phyloP scores from a whole-genome alignment of 2,888 invertebrate species.

The Clostera curtula region DNA sequence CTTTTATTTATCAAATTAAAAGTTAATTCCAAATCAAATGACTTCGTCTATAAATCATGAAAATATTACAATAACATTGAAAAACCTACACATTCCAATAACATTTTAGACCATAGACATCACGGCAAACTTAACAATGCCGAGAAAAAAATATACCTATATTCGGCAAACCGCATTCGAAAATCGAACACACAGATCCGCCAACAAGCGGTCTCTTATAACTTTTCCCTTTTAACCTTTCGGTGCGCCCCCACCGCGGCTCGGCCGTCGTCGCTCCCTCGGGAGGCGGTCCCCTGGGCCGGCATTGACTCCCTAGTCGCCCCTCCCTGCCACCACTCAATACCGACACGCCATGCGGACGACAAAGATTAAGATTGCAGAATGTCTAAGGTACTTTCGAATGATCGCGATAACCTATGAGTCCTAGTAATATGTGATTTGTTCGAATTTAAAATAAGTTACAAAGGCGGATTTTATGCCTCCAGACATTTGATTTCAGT shows the following conservation, averaged over 20 bases:
- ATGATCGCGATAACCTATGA: too few relatives aligned
- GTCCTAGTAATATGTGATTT: too few relatives aligned
- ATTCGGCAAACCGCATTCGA: slow-evolving; percentile 47
- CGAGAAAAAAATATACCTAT: slow-evolving; percentile 12
- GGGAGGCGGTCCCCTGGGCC: slow-evolving; percentile 75
- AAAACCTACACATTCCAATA: slow-evolving; percentile 1
- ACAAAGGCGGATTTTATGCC: too few relatives aligned
- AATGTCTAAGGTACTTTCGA: slow-evolving; percentile 12
- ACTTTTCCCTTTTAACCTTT: slow-evolving; percentile 75
- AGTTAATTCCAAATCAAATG: too few relatives aligned
- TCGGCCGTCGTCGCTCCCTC: slow-evolving; percentile 44
- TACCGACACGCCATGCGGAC: slow-evolving; percentile 70
- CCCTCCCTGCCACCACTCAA: slow-evolving; percentile 69
- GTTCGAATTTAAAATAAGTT: too few relatives aligned
- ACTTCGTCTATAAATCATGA: too few relatives aligned
- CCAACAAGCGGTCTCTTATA: slow-evolving; percentile 73
- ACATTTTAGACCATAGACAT: slow-evolving; percentile 1
- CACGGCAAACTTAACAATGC: slow-evolving; percentile 6
- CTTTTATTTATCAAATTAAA: too few relatives aligned
- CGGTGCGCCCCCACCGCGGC: slow-evolving; percentile 37
- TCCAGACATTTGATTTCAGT: too few relatives aligned
- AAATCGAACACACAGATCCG: slow-evolving; percentile 64
- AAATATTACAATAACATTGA: too few relatives aligned
- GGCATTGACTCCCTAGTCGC: slow-evolving; percentile 56
- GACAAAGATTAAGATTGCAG: slow-evolving; percentile 52